These are phyloP conservation scores for Sepioteuthis lessoniana DNA, from an alignment of 2,888 invertebrate species.

Conservation along the genomic window DNA sequence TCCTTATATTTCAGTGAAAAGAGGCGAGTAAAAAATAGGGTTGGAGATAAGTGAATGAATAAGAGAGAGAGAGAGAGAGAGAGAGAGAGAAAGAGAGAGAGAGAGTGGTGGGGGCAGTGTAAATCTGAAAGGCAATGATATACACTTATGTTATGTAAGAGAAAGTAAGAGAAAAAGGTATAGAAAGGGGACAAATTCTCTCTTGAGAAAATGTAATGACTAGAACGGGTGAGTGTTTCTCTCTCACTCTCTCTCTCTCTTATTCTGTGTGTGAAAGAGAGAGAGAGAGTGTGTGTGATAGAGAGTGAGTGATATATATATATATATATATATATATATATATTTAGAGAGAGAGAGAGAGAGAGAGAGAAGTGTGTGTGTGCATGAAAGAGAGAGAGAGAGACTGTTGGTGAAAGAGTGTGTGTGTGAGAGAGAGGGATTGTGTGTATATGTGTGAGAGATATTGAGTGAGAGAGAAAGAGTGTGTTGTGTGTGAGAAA, in stretches of 20 bases:
- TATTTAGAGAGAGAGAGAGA: too few relatives aligned
- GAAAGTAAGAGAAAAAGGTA: background rate
- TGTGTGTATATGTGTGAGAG: background rate
- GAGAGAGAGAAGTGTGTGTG: too few relatives aligned
- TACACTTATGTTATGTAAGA: too few relatives aligned
- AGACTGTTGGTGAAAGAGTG: background rate
- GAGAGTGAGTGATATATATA: too few relatives aligned
- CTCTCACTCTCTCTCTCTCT: too few relatives aligned
- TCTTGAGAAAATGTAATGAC: background rate
- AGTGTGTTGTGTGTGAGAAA: background rate
- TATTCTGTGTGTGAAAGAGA: background rate
- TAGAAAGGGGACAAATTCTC: background rate
- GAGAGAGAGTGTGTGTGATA: background rate
- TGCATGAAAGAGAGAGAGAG: background rate
- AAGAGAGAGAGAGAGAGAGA: constrained; percentile 41
- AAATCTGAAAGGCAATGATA: too few relatives aligned
- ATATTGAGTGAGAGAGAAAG: background rate
- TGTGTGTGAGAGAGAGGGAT: too few relatives aligned
- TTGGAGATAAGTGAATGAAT: background rate
- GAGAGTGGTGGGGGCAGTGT: background rate
- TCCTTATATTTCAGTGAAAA: background rate
- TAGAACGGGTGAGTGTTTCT: too few relatives aligned
- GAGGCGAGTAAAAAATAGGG: background rate
- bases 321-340: too few relatives aligned
- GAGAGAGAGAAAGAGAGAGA: background rate